Evolutionary conservation across 2,797 vertebrate genomes (phyloP), one percentile per base, ranked within the genome.

Genomic region (Psittacula echo): DNA sequence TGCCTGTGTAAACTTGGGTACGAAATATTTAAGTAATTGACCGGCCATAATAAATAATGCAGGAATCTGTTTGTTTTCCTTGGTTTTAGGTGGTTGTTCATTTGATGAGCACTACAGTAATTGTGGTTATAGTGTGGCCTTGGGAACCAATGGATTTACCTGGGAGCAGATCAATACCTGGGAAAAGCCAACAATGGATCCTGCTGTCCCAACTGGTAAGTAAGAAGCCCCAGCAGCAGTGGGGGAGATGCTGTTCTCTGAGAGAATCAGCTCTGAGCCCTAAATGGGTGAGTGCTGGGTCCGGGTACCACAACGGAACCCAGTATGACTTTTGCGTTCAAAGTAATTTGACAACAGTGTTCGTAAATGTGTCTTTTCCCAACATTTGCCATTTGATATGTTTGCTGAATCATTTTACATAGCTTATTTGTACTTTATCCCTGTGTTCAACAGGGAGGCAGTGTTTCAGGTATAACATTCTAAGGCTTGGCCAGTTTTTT

Each of bases 111-210:
- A 99, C 66, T 99, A 99, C 82, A 99, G 98, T 98, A 99, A 98
- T 65, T 99, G 99, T 96, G 99, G 99, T 5, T 99, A 99, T 78
- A 99, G 99, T 0, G 99, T 99, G 86, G 98, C 99, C 73, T 98
- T 99, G 75, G 99, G 99, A 95, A 99, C 99, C 97, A 99, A 98
- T 97, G 99, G 99, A 94, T 99, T 99, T 97, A 98, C 99, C 71
- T 99, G 99, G 99, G 99, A 99, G 95, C 99, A 99, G 97, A 98
- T 99, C 95, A 99, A 99, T 97, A 99, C 99, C n/a, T 99, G 99
- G 99, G 99, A 99, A 81, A 99, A 98, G 70, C 99, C 99, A 62
- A 98, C 98, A 48, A 98, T 99, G 98, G 99, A 99, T 79, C 98
- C 98, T 5, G 98, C 98, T 12, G 98, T 99, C 85, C 99, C 99